These are phyloP conservation scores for Drosophila tropicalis DNA, from an alignment of 1,140 invertebrate species.

Conservation along the genomic window DNA sequence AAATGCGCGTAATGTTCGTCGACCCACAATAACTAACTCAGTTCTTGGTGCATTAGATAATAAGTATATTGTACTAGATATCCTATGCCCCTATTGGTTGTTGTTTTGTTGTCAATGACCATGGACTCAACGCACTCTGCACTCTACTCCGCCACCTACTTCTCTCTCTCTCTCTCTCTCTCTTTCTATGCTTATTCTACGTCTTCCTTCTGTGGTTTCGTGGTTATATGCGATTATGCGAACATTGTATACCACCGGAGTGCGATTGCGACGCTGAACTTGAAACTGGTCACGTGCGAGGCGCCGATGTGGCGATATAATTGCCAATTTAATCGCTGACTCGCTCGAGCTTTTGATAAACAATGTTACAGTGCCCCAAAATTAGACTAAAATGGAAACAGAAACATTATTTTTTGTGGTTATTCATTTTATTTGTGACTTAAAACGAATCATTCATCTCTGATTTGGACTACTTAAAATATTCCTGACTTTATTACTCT, in stretches of 20 bases:
- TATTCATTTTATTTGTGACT: too few species aligned
- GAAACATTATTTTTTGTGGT: not conserved
- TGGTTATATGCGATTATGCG: conserved; percentile 43
- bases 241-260: not conserved
- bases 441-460: too few species aligned
- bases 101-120: conserved; percentile 1
- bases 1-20: not conserved
- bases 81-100: not conserved
- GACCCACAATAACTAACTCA: conserved; percentile 1
- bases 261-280: conserved; percentile 48
- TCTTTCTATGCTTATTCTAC: not conserved
- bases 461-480: too few species aligned
- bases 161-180: too few species aligned
- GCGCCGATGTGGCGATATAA: conserved; percentile 70
- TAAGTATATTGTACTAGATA: conserved; percentile 6
- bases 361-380: conserved; percentile 37
- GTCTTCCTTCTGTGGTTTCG: conserved; percentile 9
- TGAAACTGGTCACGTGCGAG: conserved; percentile 72
- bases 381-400: not conserved
- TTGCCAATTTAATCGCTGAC: conserved; percentile 73
- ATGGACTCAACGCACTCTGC: not conserved
- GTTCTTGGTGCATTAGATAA: conserved; percentile 10
- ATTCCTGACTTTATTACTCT: too few species aligned
- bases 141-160: not conserved
- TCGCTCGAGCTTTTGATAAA: conserved; percentile 55